Evolutionary conservation across 2,888 invertebrate genomes (phyloP).

Genomic region (Abscondita cerata): DNA sequence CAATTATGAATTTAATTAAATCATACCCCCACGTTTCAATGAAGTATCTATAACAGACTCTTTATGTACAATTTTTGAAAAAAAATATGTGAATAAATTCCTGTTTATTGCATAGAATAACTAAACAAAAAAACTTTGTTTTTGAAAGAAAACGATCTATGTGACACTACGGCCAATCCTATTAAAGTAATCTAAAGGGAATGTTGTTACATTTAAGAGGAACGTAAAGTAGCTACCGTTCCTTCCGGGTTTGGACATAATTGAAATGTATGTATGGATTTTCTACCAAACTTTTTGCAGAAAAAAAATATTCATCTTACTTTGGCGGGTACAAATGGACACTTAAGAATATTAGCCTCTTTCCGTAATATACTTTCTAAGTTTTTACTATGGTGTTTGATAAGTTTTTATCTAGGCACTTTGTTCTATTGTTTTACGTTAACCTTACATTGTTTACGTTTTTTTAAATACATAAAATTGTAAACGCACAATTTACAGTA

Average conservation of each 20-base stretch:
- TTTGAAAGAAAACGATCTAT: too few species aligned
- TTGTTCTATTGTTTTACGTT: too few species aligned
- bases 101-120: background rate
- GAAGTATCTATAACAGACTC: too few species aligned
- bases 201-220: constrained; percentile 25
- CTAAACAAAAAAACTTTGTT: constrained; percentile 5
- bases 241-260: constrained; percentile 26
- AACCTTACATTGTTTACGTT: too few species aligned
- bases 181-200: constrained; percentile 44
- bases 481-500: too few species aligned
- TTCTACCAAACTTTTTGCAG: constrained; percentile 14
- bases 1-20: constrained; percentile 33
- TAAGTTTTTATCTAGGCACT: too few species aligned
- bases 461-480: background rate
- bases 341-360: background rate
- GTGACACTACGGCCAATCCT: constrained; percentile 39
- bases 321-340: constrained; percentile 18
- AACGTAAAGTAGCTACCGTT: constrained; percentile 17
- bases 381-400: too few species aligned
- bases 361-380: background rate
- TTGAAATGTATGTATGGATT: constrained; percentile 29
- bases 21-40: constrained; percentile 1
- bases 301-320: constrained; percentile 17
- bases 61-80: too few species aligned
- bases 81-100: too few species aligned